These are phyloP conservation scores for Rhinogobius similis DNA, from an alignment of 2,113 vertebrate species.

Conservation along the genomic window DNA sequence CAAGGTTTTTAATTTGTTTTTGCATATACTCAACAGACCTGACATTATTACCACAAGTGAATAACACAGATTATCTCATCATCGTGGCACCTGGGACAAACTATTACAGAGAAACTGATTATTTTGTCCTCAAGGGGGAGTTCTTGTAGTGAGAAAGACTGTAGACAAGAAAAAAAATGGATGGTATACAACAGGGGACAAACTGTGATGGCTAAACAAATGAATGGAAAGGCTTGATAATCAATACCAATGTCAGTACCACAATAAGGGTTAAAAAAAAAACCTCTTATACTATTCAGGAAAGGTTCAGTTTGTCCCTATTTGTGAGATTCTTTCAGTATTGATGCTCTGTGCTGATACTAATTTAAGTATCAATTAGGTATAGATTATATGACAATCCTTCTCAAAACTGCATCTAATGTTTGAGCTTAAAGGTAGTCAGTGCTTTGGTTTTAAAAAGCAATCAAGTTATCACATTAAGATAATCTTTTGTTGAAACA, in stretches of 20 bases:
- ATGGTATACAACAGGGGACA: no score
- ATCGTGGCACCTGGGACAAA: not conserved
- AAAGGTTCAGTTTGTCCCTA: no score
- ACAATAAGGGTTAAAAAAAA: not conserved
- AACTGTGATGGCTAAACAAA: no score
- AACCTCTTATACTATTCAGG: no score
- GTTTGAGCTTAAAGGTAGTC: not conserved
- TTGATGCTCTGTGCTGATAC: no score
- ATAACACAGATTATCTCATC: not conserved
- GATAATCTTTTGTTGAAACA: not conserved
- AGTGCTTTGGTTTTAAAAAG: not conserved
- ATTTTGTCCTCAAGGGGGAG: not conserved
- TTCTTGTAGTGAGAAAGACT: not conserved
- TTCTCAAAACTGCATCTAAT: not conserved
- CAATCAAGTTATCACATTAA: not conserved
- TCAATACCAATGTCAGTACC: not conserved
- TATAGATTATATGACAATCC: not conserved
- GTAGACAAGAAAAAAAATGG: no score
- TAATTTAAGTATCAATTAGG: no score
- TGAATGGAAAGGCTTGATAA: not conserved
- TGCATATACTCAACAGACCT: not conserved
- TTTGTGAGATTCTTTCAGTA: no score
- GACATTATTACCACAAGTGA: not conserved
- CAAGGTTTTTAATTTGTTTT: not conserved
- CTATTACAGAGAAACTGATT: not conserved